Evolutionary conservation across 2,888 invertebrate genomes (phyloP).

Genomic region (Protula sp.): DNA sequence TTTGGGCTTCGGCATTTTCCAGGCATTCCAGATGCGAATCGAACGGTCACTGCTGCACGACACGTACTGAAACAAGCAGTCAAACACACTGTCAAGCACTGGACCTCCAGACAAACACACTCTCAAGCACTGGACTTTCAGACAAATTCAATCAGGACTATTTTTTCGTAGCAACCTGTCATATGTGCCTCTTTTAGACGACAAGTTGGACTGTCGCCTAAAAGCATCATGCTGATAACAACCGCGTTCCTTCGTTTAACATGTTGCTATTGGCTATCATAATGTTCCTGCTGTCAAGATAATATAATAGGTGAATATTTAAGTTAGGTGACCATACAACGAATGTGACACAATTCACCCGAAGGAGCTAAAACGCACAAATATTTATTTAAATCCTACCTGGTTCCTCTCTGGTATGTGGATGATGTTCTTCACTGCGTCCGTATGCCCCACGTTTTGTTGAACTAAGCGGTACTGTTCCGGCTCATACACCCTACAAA

Average conservation of each 20-base stretch:
- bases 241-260: too few species aligned
- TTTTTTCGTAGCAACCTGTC: too few species aligned
- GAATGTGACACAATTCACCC: too few species aligned
- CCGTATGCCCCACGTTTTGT: conserved; percentile 49
- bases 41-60: conserved; percentile 51
- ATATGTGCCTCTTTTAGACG: too few species aligned
- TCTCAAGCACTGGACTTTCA: background rate
- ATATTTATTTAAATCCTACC: too few species aligned
- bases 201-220: too few species aligned
- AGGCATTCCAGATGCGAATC: conserved; percentile 52
- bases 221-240: too few species aligned
- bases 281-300: too few species aligned
- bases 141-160: background rate
- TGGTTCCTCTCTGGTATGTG: conserved; percentile 50
- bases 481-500: conserved; percentile 46
- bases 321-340: too few species aligned
- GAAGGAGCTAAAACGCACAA: too few species aligned
- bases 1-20: conserved; percentile 33
- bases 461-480: conserved; percentile 47
- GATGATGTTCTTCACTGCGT: conserved; percentile 45
- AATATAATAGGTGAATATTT: too few species aligned
- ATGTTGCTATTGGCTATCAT: too few species aligned
- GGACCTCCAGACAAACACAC: background rate
- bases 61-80: conserved; percentile 38
- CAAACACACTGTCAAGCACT: background rate